Evolutionary conservation across 2,797 vertebrate genomes (phyloP).

Genomic region (Ctenopoma kingsleyae): DNA sequence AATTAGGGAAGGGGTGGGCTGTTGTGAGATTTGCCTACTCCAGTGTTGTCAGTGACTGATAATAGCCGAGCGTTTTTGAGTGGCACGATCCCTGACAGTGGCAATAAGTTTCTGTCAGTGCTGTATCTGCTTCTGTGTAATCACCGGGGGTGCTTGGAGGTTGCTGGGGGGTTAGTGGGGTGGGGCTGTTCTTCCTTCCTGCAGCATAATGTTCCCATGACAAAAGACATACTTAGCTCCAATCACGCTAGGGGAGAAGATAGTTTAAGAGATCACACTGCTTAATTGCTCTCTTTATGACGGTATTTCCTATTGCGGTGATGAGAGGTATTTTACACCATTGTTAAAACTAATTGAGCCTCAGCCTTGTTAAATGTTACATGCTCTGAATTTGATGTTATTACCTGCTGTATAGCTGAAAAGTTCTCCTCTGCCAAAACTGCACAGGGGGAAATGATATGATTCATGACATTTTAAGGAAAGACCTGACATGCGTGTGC

Average conservation of each 20-base stretch:
- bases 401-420: conserved; percentile 16
- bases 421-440: conserved; percentile 19
- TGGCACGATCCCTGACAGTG: conserved; percentile 20
- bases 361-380: conserved; percentile 54
- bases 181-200: conserved; percentile 32
- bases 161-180: conserved; percentile 1
- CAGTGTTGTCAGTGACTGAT: conserved; percentile 28
- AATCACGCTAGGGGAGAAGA: conserved; percentile 40
- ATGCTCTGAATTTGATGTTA: conserved; percentile 39
- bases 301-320: conserved; percentile 47
- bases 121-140: conserved; percentile 17
- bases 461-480: conserved; percentile 35
- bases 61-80: conserved; percentile 29
- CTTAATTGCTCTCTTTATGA: conserved; percentile 70
- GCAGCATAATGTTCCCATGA: conserved; percentile 43
- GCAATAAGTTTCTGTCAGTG: conserved; percentile 23
- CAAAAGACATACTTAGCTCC: conserved; percentile 46
- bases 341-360: conserved; percentile 66
- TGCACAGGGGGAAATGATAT: neutral
- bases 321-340: conserved; percentile 65
- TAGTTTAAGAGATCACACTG: conserved; percentile 54
- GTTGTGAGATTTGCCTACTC: conserved; percentile 41
- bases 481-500: neutral
- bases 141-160: conserved; percentile 10
- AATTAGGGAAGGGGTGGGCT: conserved; percentile 43